Conservation (phyloP, 2,113 vertebrate species). For the Fukomys damarensis region DNA sequence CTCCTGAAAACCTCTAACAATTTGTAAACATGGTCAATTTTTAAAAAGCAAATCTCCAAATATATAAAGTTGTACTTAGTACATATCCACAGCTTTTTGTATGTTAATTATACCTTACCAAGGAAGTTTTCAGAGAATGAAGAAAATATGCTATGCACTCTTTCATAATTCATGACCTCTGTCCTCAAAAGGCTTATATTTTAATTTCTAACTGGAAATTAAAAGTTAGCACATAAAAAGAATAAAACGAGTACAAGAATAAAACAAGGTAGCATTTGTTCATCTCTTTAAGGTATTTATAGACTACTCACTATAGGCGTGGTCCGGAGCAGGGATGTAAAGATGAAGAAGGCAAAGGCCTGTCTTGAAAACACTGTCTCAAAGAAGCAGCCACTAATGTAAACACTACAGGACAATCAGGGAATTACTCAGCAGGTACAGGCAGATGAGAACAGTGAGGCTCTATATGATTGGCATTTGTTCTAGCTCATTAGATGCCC, state of each 20-base stretch:
- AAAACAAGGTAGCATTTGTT: conserved; percentile 31
- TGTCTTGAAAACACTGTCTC: neutral
- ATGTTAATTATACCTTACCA: neutral
- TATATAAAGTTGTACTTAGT: neutral
- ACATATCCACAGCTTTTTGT: neutral
- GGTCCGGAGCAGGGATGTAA: neutral
- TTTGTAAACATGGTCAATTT: conserved; percentile 1
- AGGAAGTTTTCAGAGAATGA: neutral
- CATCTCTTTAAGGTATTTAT: conserved; percentile 27
- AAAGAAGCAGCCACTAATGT: neutral
- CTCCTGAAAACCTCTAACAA: conserved; percentile 40
- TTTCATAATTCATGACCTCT: conserved; percentile 31
- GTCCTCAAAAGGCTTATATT: conserved; percentile 41
- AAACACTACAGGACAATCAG: neutral
- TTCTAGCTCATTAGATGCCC: conserved; percentile 2
- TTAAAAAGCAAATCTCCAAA: neutral
- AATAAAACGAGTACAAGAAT: conserved; percentile 1
- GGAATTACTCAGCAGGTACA: neutral
- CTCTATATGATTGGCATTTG: neutral
- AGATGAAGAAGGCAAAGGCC: conserved; percentile 11
- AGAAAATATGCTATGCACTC: neutral
- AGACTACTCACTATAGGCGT: neutral
- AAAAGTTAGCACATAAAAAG: conserved; percentile 19
- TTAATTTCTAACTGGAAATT: conserved; percentile 55
- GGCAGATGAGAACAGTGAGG: neutral